These are phyloP conservation scores for Dascyllus trimaculatus DNA, from an alignment of 2,113 vertebrate species.

Conservation along the genomic window DNA sequence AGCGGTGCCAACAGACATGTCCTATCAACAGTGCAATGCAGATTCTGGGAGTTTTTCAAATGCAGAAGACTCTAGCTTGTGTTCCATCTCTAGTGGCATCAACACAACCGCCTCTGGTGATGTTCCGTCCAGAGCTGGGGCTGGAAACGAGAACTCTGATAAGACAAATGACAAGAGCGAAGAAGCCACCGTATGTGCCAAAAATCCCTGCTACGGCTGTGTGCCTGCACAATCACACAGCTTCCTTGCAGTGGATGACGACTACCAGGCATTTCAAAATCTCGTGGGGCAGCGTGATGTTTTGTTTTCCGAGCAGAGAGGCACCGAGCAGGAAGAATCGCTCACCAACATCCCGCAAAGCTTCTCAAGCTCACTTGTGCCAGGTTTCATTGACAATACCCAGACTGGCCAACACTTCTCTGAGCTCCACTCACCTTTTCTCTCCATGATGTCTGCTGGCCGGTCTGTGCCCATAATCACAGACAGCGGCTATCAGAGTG, in stretches of 20 bases:
- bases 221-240: not conserved
- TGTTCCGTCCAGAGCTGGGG: not conserved
- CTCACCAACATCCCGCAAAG: not conserved
- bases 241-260: slow-evolving; percentile 21
- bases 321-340: not conserved
- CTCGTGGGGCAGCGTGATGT: slow-evolving; percentile 16
- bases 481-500: slow-evolving; percentile 55
- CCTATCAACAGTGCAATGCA: slow-evolving; percentile 47
- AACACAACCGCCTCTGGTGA: not conserved
- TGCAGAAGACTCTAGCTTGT: slow-evolving; percentile 33
- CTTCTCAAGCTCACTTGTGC: not conserved
- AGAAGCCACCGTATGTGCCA: not conserved
- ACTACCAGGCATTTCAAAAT: slow-evolving; percentile 66
- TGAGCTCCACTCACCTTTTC: slow-evolving; percentile 18
- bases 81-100: slow-evolving; percentile 25
- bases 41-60: slow-evolving; percentile 32
- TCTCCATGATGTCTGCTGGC: not conserved
- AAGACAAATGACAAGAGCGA: not conserved
- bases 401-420: not conserved
- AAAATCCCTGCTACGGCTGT: slow-evolving; percentile 20
- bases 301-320: not conserved
- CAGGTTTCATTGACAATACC: not conserved
- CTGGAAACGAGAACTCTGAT: slow-evolving; percentile 20
- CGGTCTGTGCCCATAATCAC: not conserved
- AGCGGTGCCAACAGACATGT: slow-evolving; percentile 45